These are phyloP conservation scores for Morbakka virulenta DNA, from an alignment of 30 jellyfish, hydroid and myxozoan species.

Conservation along the genomic window DNA sequence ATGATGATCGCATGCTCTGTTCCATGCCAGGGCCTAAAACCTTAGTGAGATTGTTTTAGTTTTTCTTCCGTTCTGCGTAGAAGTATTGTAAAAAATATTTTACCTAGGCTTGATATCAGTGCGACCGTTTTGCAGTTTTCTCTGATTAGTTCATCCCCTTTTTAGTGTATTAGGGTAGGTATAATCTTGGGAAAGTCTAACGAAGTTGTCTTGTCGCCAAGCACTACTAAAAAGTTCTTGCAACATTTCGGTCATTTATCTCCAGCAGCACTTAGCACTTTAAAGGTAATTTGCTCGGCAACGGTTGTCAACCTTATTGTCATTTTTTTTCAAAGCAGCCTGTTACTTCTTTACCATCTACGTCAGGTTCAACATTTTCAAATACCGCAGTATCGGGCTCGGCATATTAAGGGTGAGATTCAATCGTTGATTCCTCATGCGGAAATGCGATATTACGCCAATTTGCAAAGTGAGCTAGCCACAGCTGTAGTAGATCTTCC, in stretches of 20 bases:
- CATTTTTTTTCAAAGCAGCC: neutral
- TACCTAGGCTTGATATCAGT: slow-evolving; percentile 14
- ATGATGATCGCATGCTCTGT: slow-evolving; percentile 30
- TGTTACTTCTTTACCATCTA: neutral
- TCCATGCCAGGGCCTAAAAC: slow-evolving; percentile 45
- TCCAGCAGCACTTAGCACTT: slow-evolving; percentile 16
- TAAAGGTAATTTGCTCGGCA: slow-evolving; percentile 9
- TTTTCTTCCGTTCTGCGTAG: slow-evolving; percentile 18
- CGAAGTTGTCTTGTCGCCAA: neutral
- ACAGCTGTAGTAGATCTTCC: slow-evolving; percentile 5
- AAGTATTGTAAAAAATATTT: slow-evolving; percentile 6
- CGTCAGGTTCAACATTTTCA: too few species aligned
- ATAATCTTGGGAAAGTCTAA: slow-evolving; percentile 12
- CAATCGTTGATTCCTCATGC: slow-evolving; percentile 9
- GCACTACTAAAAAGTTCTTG: neutral
- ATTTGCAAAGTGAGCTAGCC: slow-evolving; percentile 20
- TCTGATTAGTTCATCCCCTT: slow-evolving; percentile 16
- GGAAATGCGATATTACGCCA: slow-evolving; percentile 13
- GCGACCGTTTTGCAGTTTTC: slow-evolving; percentile 17
- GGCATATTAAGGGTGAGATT: neutral
- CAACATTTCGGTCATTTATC: slow-evolving; percentile 3
- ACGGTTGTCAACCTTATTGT: slow-evolving; percentile 3
- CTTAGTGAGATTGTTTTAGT: slow-evolving; percentile 5
- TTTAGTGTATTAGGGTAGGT: slow-evolving; percentile 9
- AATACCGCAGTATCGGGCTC: neutral